Evolutionary conservation across 35 echinoderm and acorn worm genomes (phyloP).

Genomic region (Apostichopus japonicus): DNA sequence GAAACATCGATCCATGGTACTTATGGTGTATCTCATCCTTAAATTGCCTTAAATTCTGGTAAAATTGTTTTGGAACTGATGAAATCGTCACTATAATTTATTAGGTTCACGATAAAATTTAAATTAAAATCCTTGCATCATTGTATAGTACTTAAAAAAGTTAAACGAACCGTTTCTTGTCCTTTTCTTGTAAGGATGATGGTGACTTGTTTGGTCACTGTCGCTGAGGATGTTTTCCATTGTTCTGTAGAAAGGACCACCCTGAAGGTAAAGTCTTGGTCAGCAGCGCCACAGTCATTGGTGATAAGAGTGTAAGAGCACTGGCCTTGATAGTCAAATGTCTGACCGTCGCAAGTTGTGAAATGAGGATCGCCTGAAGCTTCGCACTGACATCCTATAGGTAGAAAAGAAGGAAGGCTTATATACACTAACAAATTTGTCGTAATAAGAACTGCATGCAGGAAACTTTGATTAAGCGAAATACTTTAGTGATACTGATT

Average conservation of each 20-base stretch:
- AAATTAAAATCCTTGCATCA: too few relatives aligned
- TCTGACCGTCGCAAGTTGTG: neutral
- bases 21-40: too few relatives aligned
- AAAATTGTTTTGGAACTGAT: too few relatives aligned
- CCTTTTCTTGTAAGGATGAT: neutral
- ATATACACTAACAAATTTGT: too few relatives aligned
- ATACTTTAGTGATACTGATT: too few relatives aligned
- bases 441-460: too few relatives aligned
- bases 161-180: neutral
- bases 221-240: neutral
- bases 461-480: too few relatives aligned
- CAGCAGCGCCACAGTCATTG: neutral
- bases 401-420: neutral
- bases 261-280: neutral
- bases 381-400: constrained; percentile 23
- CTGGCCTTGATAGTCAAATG: neutral
- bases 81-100: too few relatives aligned
- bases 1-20: too few relatives aligned
- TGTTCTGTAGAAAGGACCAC: neutral
- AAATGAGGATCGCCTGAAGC: constrained; percentile 43
- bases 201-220: neutral
- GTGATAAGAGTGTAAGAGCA: constrained; percentile 11
- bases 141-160: too few relatives aligned
- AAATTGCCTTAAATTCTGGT: too few relatives aligned
- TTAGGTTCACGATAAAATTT: too few relatives aligned